Conservation (phyloP, 1,140 invertebrate genomes). For the Drosophila takahashii region DNA sequence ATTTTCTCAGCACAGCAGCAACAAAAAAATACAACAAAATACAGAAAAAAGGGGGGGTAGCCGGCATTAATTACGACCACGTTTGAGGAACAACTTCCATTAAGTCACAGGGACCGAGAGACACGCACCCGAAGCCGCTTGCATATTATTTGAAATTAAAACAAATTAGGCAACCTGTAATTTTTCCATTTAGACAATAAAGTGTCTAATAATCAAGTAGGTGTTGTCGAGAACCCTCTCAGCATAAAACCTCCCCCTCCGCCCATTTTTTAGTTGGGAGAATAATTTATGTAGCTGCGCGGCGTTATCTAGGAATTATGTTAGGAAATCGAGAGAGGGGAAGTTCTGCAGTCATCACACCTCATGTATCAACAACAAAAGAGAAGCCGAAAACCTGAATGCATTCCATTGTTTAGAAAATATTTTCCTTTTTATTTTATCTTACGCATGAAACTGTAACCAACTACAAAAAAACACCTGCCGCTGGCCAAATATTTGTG, state of each 20-base stretch:
- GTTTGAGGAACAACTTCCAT: slow-evolving; percentile 82
- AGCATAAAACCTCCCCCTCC: slow-evolving; percentile 7
- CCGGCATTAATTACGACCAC: slow-evolving; percentile 77
- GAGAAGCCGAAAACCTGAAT: slow-evolving; percentile 61
- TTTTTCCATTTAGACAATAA: slow-evolving; percentile 80
- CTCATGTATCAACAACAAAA: slow-evolving; percentile 82
- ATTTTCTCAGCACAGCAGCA: slow-evolving; percentile 76
- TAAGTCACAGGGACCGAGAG: slow-evolving; percentile 41
- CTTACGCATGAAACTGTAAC: slow-evolving; percentile 53
- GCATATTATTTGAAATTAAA: slow-evolving; percentile 83
- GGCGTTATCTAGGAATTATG: slow-evolving; percentile 43
- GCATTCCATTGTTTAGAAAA: slow-evolving; percentile 58
- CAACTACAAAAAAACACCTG: slow-evolving; percentile 58
- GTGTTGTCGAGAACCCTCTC: slow-evolving; percentile 55
- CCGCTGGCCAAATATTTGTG: slow-evolving; percentile 42
- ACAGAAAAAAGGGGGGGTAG: slow-evolving; percentile 13
- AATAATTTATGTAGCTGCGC: slow-evolving; percentile 58
- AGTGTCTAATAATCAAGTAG: slow-evolving; percentile 83
- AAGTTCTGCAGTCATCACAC: slow-evolving; percentile 60
- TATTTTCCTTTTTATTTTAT: slow-evolving; percentile 15
- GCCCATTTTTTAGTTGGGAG: slow-evolving; percentile 1
- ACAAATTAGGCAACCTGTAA: slow-evolving; percentile 83
- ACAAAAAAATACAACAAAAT: slow-evolving; percentile 28
- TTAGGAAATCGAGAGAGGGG: slow-evolving; percentile 7
- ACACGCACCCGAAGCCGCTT: slow-evolving; percentile 51